Evolutionary conservation across 30 jellyfish, hydroid and myxozoan species (phyloP), one percentile per base, ranked within the genome.

Genomic region (Chrysaora quinquecirrha): DNA sequence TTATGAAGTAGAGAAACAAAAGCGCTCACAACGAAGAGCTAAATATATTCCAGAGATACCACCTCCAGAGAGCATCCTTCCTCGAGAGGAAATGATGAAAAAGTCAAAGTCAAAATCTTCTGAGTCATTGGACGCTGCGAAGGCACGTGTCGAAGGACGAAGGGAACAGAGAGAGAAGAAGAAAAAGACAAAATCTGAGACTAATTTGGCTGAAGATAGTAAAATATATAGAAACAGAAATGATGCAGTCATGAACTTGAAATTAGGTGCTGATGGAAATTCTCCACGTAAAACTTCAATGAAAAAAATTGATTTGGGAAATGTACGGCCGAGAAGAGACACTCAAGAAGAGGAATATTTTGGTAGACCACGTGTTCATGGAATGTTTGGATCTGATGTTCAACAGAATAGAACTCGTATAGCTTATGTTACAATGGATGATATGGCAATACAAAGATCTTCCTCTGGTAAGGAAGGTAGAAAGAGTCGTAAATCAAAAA

Each of bases 141-240:
- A 86, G 68, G 81, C 77, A n/a, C 97, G 98, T 58, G 96, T 93
- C 3, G 85, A 80, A 33, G 98, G 98, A 20, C 95, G 98, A 34
- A 70, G 96, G 64, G 97, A 93, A 34, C 96, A 93, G 77, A 74
- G 95, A 34, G 93, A 86, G 54, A 86, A 83, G 58, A 88, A 73
- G 85, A 93, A 82, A 82, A 75, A 96, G 67, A 93, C 98, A 16
- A 93, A 86, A 66, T 93, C 98, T 25, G 97, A 93, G 60, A 87
- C 97, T 25, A 93, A 86, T 66, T 65, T 93, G 29, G n/a, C 94
- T 48, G 50, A 78, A 12, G 66, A 92, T 18, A 90, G 76, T 66
- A 75, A 80, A 3, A 43, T 62, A 20, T 43, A 34, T 48, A 77
- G 87, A 0, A 84, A 32, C 27, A 91, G 80, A 71, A 79, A 34